Evolutionary conservation across 2,888 invertebrate species (phyloP).

Genomic region (Temnothorax rugatulus): DNA sequence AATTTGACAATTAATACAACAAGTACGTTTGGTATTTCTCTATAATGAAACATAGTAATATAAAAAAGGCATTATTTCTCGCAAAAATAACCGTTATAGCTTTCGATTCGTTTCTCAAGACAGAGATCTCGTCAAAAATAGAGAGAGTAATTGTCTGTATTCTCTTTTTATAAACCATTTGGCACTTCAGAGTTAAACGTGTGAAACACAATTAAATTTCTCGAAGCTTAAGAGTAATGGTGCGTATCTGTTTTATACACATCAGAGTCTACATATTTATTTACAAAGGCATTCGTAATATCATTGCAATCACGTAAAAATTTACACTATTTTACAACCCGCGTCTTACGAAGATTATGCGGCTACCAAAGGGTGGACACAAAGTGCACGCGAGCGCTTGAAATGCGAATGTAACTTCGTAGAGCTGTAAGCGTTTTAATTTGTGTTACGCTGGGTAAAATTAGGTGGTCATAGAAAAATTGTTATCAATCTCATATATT

Average conservation of each 20-base stretch:
- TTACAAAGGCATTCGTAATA: constrained; percentile 59
- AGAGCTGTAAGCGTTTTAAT: background rate
- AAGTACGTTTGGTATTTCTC: background rate
- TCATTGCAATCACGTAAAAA: constrained; percentile 32
- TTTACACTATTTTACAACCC: constrained; percentile 65
- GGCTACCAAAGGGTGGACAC: background rate
- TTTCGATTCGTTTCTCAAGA: background rate
- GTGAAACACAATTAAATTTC: constrained; percentile 16
- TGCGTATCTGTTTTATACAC: background rate
- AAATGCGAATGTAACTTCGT: constrained; percentile 4
- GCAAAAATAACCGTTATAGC: background rate
- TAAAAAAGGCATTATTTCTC: background rate
- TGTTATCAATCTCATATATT: constrained; percentile 18
- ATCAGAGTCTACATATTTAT: constrained; percentile 53
- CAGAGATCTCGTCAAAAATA: constrained; percentile 2
- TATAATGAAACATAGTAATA: constrained; percentile 2
- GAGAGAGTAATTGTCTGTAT: background rate
- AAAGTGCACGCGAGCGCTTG: background rate
- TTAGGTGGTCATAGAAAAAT: background rate
- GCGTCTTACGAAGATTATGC: background rate
- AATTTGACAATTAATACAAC: constrained; percentile 20
- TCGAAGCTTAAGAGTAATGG: constrained; percentile 13
- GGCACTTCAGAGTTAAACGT: constrained; percentile 7
- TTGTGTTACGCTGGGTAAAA: background rate
- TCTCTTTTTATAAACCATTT: background rate